phyloP scores from a whole-genome alignment of 2,113 vertebrate genomes.

The Neodon shergylaensis region DNA sequence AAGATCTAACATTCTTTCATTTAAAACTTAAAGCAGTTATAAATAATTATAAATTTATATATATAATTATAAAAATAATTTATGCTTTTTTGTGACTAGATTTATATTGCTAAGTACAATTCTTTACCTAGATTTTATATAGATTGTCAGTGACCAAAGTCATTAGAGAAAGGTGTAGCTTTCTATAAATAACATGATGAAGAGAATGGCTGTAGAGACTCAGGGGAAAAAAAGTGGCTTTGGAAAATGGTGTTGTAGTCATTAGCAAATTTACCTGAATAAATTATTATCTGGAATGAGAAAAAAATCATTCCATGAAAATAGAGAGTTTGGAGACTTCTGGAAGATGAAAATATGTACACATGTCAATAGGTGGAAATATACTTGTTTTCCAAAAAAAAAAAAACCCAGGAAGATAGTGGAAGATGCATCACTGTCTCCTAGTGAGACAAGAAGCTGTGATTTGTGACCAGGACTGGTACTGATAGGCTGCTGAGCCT shows the following conservation, averaged over 20 bases:
- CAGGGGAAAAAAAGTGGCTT: background rate
- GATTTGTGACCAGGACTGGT: background rate
- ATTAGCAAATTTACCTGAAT: background rate
- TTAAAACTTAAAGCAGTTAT: background rate
- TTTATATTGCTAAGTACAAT: background rate
- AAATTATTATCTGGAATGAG: background rate
- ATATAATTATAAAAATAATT: background rate
- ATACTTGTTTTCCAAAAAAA: background rate
- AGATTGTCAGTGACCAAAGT: background rate
- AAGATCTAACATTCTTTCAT: background rate
- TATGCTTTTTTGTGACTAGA: background rate
- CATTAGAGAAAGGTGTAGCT: background rate
- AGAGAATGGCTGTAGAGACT: background rate
- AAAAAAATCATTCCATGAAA: background rate
- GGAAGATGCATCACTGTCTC: background rate
- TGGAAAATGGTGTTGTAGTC: background rate
- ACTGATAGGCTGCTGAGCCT: background rate
- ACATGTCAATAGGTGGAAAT: background rate
- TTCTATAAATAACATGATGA: background rate
- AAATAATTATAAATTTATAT: background rate
- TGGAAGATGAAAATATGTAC: background rate
- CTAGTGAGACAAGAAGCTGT: background rate
- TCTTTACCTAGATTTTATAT: background rate
- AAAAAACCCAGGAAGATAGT: background rate
- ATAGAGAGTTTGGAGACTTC: background rate